Evolutionary conservation across 2,888 invertebrate species (phyloP), one percentile per base, ranked within the genome.

Genomic region (Caenorhabditis wallacei): DNA sequence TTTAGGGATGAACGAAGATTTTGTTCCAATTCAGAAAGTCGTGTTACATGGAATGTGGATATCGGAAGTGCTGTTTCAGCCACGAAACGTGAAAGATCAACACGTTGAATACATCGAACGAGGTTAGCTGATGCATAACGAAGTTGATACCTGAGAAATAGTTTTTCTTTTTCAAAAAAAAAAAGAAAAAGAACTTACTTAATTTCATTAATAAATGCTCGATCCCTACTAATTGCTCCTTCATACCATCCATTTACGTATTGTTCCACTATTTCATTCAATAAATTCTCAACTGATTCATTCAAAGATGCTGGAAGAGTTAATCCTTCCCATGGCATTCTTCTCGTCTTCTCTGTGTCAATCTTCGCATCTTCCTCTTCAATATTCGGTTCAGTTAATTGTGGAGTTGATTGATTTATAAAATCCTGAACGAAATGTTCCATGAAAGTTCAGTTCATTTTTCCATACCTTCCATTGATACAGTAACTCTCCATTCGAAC

Each of bases 161-260:
- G 7, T 18, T 20, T 22, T 35, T 20, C 7, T n/a, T n/a, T n/a
- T n/a, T n/a, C n/a, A n/a, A 0, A 22, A 18, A 59, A 20, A 30
- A 66, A 35, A 2, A 0, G 20, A 5, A 48, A 56, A 1, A 10
- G 20, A 30, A 48, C 82, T 40, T 30, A 87, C 88, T 85, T 71
- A 13, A 90, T 90, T 76, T 91, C 91, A 35, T 88, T 84, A 20
- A 91, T 78, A 57, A 91, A 91, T 16, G 90, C 87, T 13, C 87
- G 72, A 66, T 91, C 91, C 5, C 84, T 82, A 63, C 90, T 88
- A 68, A 91, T 89, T 40, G 87, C 88, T 8, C 72, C 80, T 24
- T 83, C 85, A 57, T 89, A 91, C 91, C 91, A 91, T 13, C 80
- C 82, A 76, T 89, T 89, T 26, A 91, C 86, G 63, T 90, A 88